These are phyloP conservation scores for Heliconius hermathena DNA, from an alignment of 1,140 invertebrate genomes.

Conservation along the genomic window DNA sequence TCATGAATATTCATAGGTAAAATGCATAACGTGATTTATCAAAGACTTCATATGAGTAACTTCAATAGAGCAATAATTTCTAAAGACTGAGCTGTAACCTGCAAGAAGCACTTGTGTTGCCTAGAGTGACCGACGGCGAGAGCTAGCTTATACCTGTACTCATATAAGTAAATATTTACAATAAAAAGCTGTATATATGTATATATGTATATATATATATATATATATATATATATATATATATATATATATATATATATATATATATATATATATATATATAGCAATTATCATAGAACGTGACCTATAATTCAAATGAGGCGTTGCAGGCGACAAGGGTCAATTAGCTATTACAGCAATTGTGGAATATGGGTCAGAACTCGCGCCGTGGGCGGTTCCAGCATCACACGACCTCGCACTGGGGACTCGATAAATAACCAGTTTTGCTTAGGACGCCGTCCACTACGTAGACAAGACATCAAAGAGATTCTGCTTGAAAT, in stretches of 20 bases:
- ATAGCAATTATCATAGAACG: slow-evolving; percentile 12
- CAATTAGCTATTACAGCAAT: slow-evolving; percentile 49
- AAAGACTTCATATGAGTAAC: background rate
- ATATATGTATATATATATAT: background rate
- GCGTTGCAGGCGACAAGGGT: slow-evolving; percentile 45
- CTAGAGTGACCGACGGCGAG: background rate
- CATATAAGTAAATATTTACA: too few relatives aligned
- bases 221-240: background rate
- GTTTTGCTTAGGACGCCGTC: slow-evolving; percentile 11
- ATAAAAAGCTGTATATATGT: background rate
- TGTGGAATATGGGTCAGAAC: slow-evolving; percentile 42
- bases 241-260: background rate
- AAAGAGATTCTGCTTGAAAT: slow-evolving; percentile 21
- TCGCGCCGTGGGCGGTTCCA: slow-evolving; percentile 27
- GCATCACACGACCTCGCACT: slow-evolving; percentile 3
- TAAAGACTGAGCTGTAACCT: background rate
- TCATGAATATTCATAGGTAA: too few relatives aligned
- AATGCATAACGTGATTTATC: too few relatives aligned
- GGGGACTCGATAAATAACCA: background rate
- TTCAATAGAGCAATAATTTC: background rate
- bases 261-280: background rate
- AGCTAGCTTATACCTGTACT: too few relatives aligned
- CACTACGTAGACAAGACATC: slow-evolving; percentile 26
- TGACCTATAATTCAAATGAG: slow-evolving; percentile 28
- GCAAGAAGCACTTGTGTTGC: too few relatives aligned